Conservation (phyloP, 2,888 invertebrate species). For the Nemotelus pantherinus region DNA sequence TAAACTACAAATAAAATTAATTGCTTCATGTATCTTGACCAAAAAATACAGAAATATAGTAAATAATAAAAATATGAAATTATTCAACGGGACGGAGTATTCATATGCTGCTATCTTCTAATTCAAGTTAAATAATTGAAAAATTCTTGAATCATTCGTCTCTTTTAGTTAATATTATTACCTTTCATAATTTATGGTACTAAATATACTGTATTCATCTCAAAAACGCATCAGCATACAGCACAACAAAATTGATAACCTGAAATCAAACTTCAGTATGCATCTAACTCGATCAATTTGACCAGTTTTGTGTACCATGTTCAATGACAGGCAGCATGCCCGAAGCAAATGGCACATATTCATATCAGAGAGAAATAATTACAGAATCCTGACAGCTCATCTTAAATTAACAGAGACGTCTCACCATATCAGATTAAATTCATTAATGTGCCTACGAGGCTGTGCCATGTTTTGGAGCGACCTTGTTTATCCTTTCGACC, state of each 20-base stretch:
- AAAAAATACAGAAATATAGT: no score
- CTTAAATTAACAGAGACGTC: conserved; percentile 44
- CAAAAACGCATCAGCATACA: neutral
- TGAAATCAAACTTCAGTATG: neutral
- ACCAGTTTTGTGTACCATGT: neutral
- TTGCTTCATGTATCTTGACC: no score
- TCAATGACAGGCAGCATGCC: neutral
- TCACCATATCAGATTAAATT: conserved; percentile 44
- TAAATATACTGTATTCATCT: no score
- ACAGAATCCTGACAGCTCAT: conserved; percentile 38
- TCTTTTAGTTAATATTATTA: no score
- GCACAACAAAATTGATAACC: neutral
- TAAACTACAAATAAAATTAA: no score
- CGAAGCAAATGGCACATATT: conserved; percentile 9
- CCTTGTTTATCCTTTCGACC: neutral
- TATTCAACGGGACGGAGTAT: no score
- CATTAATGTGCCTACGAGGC: conserved; percentile 26
- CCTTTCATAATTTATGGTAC: no score
- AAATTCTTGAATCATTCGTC: no score
- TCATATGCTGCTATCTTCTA: no score
- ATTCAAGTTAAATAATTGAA: no score
- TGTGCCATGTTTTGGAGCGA: neutral
- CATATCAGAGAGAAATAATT: conserved; percentile 29
- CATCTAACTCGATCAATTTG: neutral
- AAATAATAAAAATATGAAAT: no score